Percentiles rank a stretch among this genome's conserved stretches.
phyloP scores from a whole-genome alignment of 2,797 vertebrate genomes.

The Halcyon smyrnensis region DNA sequence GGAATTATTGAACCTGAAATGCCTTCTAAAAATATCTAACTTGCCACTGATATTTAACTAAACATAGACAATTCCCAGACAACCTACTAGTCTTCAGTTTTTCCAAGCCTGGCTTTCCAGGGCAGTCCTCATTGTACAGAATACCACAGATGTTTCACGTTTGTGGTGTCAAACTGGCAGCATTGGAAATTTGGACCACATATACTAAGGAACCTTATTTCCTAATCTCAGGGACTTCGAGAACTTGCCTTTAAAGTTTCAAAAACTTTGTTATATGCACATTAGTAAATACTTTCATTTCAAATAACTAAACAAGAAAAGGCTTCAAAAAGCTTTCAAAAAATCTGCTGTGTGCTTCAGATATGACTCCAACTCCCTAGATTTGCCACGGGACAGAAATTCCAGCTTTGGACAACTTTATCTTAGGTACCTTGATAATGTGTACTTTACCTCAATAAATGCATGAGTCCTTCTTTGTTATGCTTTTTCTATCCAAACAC shows the following conservation, averaged over 20 bases:
- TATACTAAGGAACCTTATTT: neutral
- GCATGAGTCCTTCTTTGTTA: neutral
- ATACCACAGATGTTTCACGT: neutral
- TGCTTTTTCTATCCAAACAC: neutral
- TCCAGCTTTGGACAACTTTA: neutral
- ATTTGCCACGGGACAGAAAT: neutral
- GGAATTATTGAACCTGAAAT: neutral
- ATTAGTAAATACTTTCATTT: neutral
- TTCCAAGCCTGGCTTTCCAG: neutral
- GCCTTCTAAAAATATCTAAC: neutral
- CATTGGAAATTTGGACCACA: neutral
- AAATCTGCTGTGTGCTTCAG: neutral
- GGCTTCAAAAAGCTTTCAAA: neutral
- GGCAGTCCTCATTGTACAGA: neutral
- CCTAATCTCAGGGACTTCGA: neutral
- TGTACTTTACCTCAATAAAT: neutral
- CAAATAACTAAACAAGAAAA: neutral
- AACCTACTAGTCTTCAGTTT: neutral
- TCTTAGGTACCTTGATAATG: neutral
- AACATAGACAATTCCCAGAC: neutral
- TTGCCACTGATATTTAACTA: neutral
- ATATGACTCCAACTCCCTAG: neutral
- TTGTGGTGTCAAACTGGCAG: neutral
- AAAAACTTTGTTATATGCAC: neutral
- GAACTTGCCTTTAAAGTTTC: neutral